phyloP scores from a whole-genome alignment of 2,113 vertebrate genomes.

The Pseudois nayaur region DNA sequence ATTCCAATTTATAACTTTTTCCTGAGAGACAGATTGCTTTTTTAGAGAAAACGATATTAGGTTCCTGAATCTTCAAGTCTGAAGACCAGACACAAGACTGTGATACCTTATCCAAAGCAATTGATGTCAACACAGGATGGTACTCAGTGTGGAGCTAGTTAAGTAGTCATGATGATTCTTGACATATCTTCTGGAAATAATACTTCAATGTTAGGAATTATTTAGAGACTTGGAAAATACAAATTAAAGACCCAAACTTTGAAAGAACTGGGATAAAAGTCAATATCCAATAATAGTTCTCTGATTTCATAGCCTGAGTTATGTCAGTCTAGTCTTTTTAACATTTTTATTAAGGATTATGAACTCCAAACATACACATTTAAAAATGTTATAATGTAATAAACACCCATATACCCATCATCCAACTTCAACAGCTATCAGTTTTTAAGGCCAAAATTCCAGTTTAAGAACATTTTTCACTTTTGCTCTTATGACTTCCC shows the following conservation, averaged over 20 bases:
- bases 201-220: neutral
- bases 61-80: neutral
- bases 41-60: neutral
- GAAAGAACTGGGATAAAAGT: neutral
- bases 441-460: neutral
- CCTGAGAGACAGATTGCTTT: neutral
- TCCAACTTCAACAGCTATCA: neutral
- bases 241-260: neutral
- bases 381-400: neutral
- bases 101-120: neutral
- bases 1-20: neutral
- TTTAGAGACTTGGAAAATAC: neutral
- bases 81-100: neutral
- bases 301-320: neutral
- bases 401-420: neutral
- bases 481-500: neutral
- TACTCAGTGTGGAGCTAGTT: neutral
- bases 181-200: neutral
- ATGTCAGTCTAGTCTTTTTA: neutral
- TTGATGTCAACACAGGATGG: rapidly evolving
- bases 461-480: neutral
- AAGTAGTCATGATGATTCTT: neutral
- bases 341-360: neutral
- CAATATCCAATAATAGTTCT: neutral
- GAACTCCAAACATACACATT: neutral